A percentile compares a stretch with the other conserved stretches of the same genome.
These are phyloP conservation scores for Cyrtonyx montezumae DNA, from an alignment of 2,113 vertebrate genomes.

Conservation along the genomic window DNA sequence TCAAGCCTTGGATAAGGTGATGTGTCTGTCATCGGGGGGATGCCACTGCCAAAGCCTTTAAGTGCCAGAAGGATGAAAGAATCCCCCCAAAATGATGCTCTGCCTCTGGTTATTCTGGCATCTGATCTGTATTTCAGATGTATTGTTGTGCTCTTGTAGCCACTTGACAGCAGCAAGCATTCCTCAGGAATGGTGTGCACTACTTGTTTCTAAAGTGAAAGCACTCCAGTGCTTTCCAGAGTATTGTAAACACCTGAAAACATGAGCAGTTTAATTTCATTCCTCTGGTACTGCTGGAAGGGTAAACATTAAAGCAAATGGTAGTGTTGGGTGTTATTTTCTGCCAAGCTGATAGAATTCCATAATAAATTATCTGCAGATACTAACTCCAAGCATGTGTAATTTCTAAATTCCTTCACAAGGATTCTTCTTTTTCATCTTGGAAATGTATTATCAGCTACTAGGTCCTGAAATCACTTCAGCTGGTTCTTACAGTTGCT, in stretches of 20 bases:
- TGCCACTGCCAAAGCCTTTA: background rate
- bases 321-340: background rate
- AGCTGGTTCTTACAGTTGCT: background rate
- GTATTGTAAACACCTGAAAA: constrained; percentile 40
- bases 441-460: background rate
- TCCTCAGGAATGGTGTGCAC: background rate
- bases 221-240: background rate
- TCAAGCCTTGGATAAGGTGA: background rate
- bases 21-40: background rate
- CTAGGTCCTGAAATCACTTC: background rate
- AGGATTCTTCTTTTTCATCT: background rate
- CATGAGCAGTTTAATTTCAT: constrained; percentile 1
- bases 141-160: background rate
- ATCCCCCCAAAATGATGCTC: rapidly evolving
- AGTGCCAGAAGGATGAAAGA: background rate
- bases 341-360: background rate
- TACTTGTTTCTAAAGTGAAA: constrained; percentile 7
- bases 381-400: background rate
- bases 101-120: background rate
- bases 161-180: background rate
- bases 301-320: constrained; percentile 12
- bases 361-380: background rate
- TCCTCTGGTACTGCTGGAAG: background rate
- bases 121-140: background rate
- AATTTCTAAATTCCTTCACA: background rate